Evolutionary conservation across 2,888 invertebrate genomes (phyloP).

Genomic region (Smittia sp.): DNA sequence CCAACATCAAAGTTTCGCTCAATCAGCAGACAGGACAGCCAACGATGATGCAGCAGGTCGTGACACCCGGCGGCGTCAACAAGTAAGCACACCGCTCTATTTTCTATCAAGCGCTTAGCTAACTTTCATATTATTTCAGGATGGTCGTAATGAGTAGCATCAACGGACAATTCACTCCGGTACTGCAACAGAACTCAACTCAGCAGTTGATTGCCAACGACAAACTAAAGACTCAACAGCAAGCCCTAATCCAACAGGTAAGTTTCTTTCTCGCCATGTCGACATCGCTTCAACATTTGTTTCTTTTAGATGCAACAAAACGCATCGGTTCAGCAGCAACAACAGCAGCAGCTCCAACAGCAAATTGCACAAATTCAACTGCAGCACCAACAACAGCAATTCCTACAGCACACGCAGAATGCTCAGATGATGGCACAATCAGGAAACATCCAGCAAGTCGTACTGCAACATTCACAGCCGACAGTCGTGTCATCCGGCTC

Average conservation of each 20-base stretch:
- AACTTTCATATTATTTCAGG: slow-evolving; percentile 44
- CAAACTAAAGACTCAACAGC: slow-evolving; percentile 43
- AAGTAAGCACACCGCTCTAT: slow-evolving; percentile 52
- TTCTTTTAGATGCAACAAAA: slow-evolving; percentile 45
- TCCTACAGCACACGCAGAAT: slow-evolving; percentile 54
- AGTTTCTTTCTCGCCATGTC: not conserved
- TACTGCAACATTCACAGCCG: slow-evolving; percentile 47
- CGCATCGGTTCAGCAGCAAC: too few relatives aligned
- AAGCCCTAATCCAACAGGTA: slow-evolving; percentile 46
- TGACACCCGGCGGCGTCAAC: slow-evolving; percentile 53
- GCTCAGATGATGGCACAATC: slow-evolving; percentile 54
- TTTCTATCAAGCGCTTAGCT: not conserved
- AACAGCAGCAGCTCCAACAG: slow-evolving; percentile 46
- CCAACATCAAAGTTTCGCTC: slow-evolving; percentile 54
- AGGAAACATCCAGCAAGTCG: slow-evolving; percentile 47
- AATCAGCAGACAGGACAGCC: slow-evolving; percentile 51
- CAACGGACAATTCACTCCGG: slow-evolving; percentile 45
- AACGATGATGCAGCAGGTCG: slow-evolving; percentile 55
- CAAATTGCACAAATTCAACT: slow-evolving; percentile 50
- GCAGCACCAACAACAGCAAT: slow-evolving; percentile 54
- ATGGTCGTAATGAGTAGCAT: slow-evolving; percentile 54
- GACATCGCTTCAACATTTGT: not conserved
- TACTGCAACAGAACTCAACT: slow-evolving; percentile 17
- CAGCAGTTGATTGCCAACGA: slow-evolving; percentile 23
- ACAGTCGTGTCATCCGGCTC: slow-evolving; percentile 44